phyloP scores from a whole-genome alignment of 2,888 invertebrate genomes.

The Noctua pronuba region DNA sequence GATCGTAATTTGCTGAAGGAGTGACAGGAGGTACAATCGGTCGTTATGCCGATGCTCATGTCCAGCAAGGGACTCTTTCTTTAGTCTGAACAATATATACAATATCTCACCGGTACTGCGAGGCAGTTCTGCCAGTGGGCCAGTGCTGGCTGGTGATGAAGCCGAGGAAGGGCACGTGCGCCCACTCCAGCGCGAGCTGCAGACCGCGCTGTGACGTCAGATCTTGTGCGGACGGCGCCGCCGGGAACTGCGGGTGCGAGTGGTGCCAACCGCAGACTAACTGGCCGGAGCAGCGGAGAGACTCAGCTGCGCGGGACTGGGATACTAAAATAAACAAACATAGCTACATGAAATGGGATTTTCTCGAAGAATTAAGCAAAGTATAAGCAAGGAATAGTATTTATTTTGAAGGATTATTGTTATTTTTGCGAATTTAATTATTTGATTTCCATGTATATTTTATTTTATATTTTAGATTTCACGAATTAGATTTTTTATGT shows the following conservation, averaged over 20 bases:
- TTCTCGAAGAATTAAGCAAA: too few relatives aligned
- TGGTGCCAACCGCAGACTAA: slow-evolving; percentile 94
- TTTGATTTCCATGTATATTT: too few relatives aligned
- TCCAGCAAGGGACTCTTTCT: neutral
- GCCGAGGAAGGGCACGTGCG: slow-evolving; percentile 90
- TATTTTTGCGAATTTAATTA: too few relatives aligned
- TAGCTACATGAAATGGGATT: neutral
- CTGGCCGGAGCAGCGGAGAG: slow-evolving; percentile 85
- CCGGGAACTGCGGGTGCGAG: slow-evolving; percentile 93
- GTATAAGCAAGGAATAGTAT: too few relatives aligned
- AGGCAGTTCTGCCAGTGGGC: slow-evolving; percentile 87
- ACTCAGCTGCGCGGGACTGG: slow-evolving; percentile 91
- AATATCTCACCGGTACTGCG: slow-evolving; percentile 84
- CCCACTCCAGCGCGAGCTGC: slow-evolving; percentile 83
- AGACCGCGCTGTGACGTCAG: slow-evolving; percentile 91
- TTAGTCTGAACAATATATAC: neutral
- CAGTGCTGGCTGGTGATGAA: slow-evolving; percentile 92
- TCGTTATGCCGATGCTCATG: neutral
- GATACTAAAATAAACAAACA: slow-evolving; percentile 74
- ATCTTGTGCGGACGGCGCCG: slow-evolving; percentile 93
- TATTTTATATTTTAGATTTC: too few relatives aligned
- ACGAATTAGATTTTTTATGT: too few relatives aligned
- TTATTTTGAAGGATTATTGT: too few relatives aligned
- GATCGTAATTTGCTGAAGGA: neutral
- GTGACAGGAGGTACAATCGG: too few relatives aligned